Conservation (phyloP, 2,797 vertebrate species). For the Ambastaia sidthimunki region DNA sequence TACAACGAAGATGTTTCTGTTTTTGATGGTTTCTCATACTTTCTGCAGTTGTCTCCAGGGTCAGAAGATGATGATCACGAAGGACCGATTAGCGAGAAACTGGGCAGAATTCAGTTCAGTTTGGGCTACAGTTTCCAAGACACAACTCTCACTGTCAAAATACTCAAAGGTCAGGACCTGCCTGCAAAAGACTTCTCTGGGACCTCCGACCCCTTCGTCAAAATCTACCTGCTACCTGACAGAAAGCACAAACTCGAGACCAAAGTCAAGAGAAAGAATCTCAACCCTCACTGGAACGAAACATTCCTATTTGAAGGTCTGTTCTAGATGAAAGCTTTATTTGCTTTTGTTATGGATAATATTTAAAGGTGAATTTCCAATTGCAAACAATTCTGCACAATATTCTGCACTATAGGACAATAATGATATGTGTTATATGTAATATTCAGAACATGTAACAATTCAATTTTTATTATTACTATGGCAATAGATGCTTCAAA, state of each 20-base stretch:
- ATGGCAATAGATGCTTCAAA: not conserved
- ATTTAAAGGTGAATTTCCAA: not conserved
- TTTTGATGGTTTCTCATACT: not conserved
- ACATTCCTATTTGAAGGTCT: slow-evolving; percentile 97
- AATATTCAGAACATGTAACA: too few relatives aligned
- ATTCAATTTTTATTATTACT: too few relatives aligned
- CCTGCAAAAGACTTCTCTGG: slow-evolving; percentile 99
- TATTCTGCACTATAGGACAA: too few relatives aligned
- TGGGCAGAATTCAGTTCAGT: slow-evolving; percentile 94
- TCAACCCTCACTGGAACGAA: slow-evolving; percentile 99
- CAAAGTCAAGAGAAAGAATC: slow-evolving; percentile 99
- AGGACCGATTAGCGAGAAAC: slow-evolving; percentile 89
- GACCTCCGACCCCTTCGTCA: slow-evolving; percentile 97
- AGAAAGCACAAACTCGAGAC: slow-evolving; percentile 99
- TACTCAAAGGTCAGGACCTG: slow-evolving; percentile 96
- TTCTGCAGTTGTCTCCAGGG: slow-evolving; percentile 89
- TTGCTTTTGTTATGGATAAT: not conserved
- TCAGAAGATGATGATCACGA: slow-evolving; percentile 95
- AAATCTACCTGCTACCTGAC: slow-evolving; percentile 97
- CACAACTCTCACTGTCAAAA: slow-evolving; percentile 97
- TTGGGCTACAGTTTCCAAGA: slow-evolving; percentile 99
- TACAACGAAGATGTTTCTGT: not conserved
- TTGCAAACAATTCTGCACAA: too few relatives aligned
- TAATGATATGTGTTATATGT: too few relatives aligned
- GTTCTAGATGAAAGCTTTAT: not conserved